These are phyloP conservation scores for Oxytorus armatus DNA, from an alignment of 2,888 invertebrate species.

Conservation along the genomic window DNA sequence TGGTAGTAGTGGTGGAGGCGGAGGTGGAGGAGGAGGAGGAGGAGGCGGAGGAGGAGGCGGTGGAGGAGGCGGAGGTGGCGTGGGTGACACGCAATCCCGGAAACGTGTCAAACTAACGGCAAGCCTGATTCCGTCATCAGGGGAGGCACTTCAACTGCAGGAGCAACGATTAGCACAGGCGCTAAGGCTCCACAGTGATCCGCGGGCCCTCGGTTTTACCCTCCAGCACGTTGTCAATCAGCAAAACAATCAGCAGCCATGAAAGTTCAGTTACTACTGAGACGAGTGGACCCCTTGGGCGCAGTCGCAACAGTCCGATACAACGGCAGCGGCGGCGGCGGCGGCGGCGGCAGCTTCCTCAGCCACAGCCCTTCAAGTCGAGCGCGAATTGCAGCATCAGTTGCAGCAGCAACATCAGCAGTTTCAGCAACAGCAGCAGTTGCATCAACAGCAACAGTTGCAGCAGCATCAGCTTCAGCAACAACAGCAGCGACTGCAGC, in stretches of 20 bases:
- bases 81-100: constrained; percentile 67
- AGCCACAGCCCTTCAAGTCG: constrained; percentile 72
- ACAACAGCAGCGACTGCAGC: constrained; percentile 69
- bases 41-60: constrained; percentile 49
- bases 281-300: constrained; percentile 85
- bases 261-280: constrained; percentile 94
- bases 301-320: constrained; percentile 71
- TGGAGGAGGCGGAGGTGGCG: constrained; percentile 54
- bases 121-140: constrained; percentile 76
- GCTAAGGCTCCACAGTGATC: constrained; percentile 92
- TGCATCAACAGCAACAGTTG: constrained; percentile 73
- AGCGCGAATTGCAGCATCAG: constrained; percentile 70
- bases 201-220: constrained; percentile 92
- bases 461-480: constrained; percentile 73
- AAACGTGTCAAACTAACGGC: constrained; percentile 72
- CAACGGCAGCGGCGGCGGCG: constrained; percentile 72
- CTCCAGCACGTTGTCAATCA: constrained; percentile 86
- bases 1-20: constrained; percentile 60
- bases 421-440: constrained; percentile 74
- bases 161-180: constrained; percentile 94
- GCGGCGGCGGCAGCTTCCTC: constrained; percentile 74
- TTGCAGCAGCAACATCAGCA: constrained; percentile 77
- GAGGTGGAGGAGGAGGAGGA: constrained; percentile 42
- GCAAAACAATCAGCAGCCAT: constrained; percentile 87
- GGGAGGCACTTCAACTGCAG: constrained; percentile 86